Evolutionary conservation across 2,888 invertebrate species (phyloP).

Genomic region (Eurytoma californica): DNA sequence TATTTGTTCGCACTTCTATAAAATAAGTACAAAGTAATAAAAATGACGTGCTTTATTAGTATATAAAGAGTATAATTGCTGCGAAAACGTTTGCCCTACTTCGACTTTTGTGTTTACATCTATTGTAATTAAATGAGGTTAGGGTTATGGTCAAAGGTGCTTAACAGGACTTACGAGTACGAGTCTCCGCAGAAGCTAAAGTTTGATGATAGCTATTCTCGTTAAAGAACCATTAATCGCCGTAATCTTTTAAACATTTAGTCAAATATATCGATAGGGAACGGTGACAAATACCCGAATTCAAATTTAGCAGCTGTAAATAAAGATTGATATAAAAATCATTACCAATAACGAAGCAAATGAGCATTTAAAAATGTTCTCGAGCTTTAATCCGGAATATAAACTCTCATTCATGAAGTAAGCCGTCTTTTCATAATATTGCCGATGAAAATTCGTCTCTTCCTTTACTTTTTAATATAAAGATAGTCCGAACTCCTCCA

Average conservation of each 20-base stretch:
- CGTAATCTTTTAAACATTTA: constrained; percentile 26
- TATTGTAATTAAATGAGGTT: constrained; percentile 38
- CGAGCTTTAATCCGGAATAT: too few relatives aligned
- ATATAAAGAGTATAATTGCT: too few relatives aligned
- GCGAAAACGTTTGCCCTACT: constrained; percentile 3
- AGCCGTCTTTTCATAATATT: constrained; percentile 7
- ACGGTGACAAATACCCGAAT: too few relatives aligned
- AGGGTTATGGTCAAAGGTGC: constrained; percentile 33
- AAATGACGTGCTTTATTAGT: too few relatives aligned
- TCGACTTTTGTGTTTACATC: constrained; percentile 36
- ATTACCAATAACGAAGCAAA: not conserved
- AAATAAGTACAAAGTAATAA: too few relatives aligned
- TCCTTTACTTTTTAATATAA: constrained; percentile 16
- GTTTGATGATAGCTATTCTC: constrained; percentile 32
- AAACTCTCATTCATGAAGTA: not conserved
- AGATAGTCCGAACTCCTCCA: constrained; percentile 9
- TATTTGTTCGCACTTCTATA: too few relatives aligned
- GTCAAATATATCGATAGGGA: too few relatives aligned
- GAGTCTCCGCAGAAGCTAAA: constrained; percentile 22
- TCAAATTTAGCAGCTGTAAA: too few relatives aligned
- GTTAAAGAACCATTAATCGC: constrained; percentile 46
- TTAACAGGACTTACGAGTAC: constrained; percentile 14
- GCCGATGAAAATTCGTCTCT: not conserved
- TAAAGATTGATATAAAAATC: not conserved
- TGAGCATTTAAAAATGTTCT: not conserved